Base-by-base conservation (phyloP, 2,888 invertebrate genomes). In the Teinopalpus imperialis region DNA sequence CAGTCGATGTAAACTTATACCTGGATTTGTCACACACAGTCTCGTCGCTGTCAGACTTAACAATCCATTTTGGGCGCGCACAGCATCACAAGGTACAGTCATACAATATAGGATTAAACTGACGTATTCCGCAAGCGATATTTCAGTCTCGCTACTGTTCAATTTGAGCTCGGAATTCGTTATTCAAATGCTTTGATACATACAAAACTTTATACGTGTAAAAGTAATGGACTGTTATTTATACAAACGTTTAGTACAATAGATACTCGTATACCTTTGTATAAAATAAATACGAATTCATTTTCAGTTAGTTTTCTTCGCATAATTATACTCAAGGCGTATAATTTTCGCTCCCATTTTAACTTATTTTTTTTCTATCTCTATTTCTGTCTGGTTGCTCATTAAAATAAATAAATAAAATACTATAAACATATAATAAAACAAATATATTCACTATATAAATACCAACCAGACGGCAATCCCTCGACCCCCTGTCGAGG, bases 21-120 rank as follows among this genome's bases (percentile, higher is more conserved):
- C 13, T 21, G 34, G 12, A 13, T 26, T 7, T n/a, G n/a, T 30
- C 12, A 29, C 12, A 24, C 18, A 32, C 10, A 26, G 18, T 12
- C 14, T 13, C 16, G 23, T 30, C 30, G 20, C 12, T 26, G 32
- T 39, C 20, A 32, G 18, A 34, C 20, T 45, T 26, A 39, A 30
- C 39, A 39, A 45, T 39, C 39, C 32, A 27, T 39, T 26, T 39
- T 20, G 14, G 12, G 4, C 23, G 21, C 44, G 18, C 18, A 31
- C 44, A 32, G 21, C 39, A 32, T 32, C 31, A 32, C 31, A 23
- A 9, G 24, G 41, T 23, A 30, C 24, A 39, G 18, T 24, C 32
- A 32, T 39, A 45, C 39, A 45, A 39, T 45, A 39, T 21, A 21
- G 44, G 44, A 45, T 45, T 45, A 45, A 45, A 39, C 39, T 13